Base-by-base conservation (phyloP, 1,140 invertebrate genomes). In the Drosophila sulfurigaster region DNA sequence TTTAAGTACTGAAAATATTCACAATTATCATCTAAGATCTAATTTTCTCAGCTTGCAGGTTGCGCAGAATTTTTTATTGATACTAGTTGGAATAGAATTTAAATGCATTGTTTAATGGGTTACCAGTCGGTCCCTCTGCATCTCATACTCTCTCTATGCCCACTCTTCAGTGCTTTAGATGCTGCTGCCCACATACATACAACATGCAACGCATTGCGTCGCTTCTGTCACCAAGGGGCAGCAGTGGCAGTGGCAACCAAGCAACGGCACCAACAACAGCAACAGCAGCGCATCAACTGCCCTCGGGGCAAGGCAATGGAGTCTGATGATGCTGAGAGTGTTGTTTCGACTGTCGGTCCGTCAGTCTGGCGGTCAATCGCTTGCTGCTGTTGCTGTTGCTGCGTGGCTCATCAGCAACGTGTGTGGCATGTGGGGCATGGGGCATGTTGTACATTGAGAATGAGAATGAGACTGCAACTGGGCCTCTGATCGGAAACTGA, bases 341-440 rank as follows among this genome's bases (percentile, higher is more conserved):
- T 67, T 32, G 48, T 1, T 38, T 20, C 16, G 59, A 28, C 38
- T 32, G 58, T 7, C n/a, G 15, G 20, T 28, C 66, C 13, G 25
- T 16, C 25, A 30, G 38, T 63, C 15, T 62, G 67, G 35, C 13
- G 25, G 49, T n/a, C 25, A 13, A n/a, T 13, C 51, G 11, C 4
- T 52, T 1, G 25, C 4, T 30, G 15, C 46, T 38, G 59, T 15
- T 43, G 35, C 48, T 73, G 48, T 52, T 43, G 8, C 70, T 38
- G 48, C 59, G 58, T 60, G 64, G 80, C 81, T 78, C 81, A 65
- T 69, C 81, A 63, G 49, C 52, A 70, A 72, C 69, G 82, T 86
- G 82, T 86, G 82, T 86, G 82, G 82, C 75, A 79, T 25, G 20
- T 25, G 45, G 48, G 46, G 38, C 41, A 46, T 56, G 60, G 45